Conservation (phyloP, 2,888 invertebrate genomes). For the Seira musarum region DNA sequence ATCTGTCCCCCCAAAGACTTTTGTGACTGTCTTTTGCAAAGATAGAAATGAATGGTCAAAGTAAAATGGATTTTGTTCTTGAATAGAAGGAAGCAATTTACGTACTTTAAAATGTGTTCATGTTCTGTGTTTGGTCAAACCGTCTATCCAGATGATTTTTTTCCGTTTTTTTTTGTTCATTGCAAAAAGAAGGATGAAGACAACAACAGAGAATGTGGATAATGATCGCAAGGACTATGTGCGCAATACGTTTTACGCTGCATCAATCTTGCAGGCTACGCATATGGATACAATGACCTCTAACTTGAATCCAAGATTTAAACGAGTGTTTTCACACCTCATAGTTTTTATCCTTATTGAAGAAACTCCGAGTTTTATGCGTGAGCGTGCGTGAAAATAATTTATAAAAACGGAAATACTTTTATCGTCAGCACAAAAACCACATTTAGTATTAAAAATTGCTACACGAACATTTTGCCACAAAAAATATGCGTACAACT, state of each 20-base stretch:
- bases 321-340: conserved; percentile 13
- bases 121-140: neutral
- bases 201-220: no score
- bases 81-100: neutral
- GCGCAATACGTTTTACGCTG: no score
- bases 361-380: neutral
- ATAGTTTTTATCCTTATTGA: neutral
- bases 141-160: neutral
- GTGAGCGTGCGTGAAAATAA: neutral
- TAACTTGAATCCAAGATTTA: conserved; percentile 3
- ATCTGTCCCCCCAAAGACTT: neutral
- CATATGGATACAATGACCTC: conserved; percentile 11
- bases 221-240: no score
- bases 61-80: neutral
- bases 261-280: neutral
- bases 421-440: neutral
- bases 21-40: neutral
- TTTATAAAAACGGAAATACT: neutral
- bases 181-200: no score
- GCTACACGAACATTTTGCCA: no score
- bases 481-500: no score
- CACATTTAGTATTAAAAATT: no score
- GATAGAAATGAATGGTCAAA: neutral
- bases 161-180: neutral
- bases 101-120: neutral